Percentiles rank a stretch among this genome's conserved stretches.
Conservation (phyloP, 2,888 invertebrate species). For the Dicyrtomina minuta region DNA sequence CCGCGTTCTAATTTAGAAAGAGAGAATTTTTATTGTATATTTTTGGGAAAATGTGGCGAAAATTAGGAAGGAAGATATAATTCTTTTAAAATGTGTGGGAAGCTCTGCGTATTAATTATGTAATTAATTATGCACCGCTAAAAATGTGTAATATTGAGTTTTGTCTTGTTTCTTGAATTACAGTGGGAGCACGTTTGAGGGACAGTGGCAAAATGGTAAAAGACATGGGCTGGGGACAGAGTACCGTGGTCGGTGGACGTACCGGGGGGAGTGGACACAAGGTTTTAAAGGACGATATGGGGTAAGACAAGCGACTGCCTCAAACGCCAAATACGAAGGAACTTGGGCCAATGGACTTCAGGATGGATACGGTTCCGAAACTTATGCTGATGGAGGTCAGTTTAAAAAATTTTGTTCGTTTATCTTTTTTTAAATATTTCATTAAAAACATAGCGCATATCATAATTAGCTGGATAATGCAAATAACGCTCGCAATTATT, state of each 20-base stretch:
- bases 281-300: slow-evolving; percentile 99
- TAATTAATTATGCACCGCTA: neutral
- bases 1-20: too few relatives aligned
- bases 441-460: too few relatives aligned
- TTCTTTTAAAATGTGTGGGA: neutral
- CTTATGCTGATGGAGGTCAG: slow-evolving; percentile 96
- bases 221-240: slow-evolving; percentile 97
- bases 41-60: neutral
- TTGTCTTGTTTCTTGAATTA: slow-evolving; percentile 57
- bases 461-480: too few relatives aligned
- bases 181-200: slow-evolving; percentile 94
- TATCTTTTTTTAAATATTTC: neutral
- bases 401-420: neutral
- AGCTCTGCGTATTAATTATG: too few relatives aligned
- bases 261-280: slow-evolving; percentile 97
- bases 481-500: too few relatives aligned
- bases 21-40: too few relatives aligned
- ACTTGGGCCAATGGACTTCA: slow-evolving; percentile 94
- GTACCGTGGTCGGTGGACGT: slow-evolving; percentile 93
- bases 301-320: slow-evolving; percentile 90
- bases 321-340: slow-evolving; percentile 94
- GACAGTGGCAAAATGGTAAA: slow-evolving; percentile 99
- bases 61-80: neutral
- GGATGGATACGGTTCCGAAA: slow-evolving; percentile 99
- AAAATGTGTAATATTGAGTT: slow-evolving; percentile 6